phyloP scores from a whole-genome alignment of 2,113 vertebrate genomes.

The Scophthalmus maximus region DNA sequence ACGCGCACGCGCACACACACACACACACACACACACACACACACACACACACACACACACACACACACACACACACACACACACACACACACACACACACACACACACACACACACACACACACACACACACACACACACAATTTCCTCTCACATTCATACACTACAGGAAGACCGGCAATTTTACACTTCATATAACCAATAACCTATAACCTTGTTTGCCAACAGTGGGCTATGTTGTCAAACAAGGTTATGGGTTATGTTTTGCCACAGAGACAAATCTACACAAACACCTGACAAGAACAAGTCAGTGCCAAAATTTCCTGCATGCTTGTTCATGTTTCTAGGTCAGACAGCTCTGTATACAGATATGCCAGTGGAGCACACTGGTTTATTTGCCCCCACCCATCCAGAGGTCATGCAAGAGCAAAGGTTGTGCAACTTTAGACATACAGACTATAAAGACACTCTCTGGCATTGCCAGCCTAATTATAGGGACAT shows the following conservation, averaged over 20 bases:
- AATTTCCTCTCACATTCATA: no score
- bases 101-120: no score
- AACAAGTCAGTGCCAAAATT: neutral
- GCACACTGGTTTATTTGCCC: constrained; percentile 64
- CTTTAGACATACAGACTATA: constrained; percentile 17
- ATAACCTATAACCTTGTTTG: neutral
- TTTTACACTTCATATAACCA: no score
- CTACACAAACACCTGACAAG: constrained; percentile 24
- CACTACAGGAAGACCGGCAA: no score
- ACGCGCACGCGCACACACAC: no score
- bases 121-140: no score
- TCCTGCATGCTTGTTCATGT: constrained; percentile 9
- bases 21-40: no score
- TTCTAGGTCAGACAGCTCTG: constrained; percentile 56
- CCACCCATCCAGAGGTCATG: constrained; percentile 53
- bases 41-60: no score
- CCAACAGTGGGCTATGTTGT: no score
- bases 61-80: no score
- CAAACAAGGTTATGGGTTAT: no score
- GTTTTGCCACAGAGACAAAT: neutral
- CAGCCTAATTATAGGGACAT: constrained; percentile 71
- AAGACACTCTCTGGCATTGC: constrained; percentile 26
- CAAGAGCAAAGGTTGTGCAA: constrained; percentile 69
- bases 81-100: no score
- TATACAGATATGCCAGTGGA: constrained; percentile 10